A percentile compares a stretch with the other conserved stretches of the same genome.
These are phyloP conservation scores for Drosophila neonasuta DNA, from an alignment of 2,888 invertebrate genomes.

Conservation along the genomic window DNA sequence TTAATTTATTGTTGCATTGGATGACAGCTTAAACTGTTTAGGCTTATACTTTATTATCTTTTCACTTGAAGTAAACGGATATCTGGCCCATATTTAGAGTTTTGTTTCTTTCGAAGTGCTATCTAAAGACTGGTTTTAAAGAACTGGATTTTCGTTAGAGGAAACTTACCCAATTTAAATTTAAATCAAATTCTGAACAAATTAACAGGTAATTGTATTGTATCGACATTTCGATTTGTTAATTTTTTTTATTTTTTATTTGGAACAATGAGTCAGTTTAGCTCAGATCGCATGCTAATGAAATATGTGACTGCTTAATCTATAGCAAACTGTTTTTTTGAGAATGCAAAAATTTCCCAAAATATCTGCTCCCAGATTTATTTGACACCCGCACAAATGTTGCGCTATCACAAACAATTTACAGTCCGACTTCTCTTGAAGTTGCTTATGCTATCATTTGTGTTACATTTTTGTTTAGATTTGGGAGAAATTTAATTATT, in stretches of 20 bases:
- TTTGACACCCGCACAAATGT: background rate
- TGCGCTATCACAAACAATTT: background rate
- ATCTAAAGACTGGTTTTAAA: background rate
- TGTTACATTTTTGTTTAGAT: no score
- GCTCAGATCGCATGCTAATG: background rate
- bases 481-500: no score
- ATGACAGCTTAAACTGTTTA: background rate
- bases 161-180: conserved; percentile 24
- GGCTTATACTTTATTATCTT: no score
- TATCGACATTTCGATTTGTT: conserved; percentile 4
- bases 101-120: background rate
- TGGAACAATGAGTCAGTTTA: conserved; percentile 13
- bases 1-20: no score
- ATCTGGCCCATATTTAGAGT: conserved; percentile 13
- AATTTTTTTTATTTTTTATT: conserved; percentile 4
- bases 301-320: conserved; percentile 1
- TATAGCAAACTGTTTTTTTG: background rate
- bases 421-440: background rate
- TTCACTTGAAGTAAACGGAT: background rate
- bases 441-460: no score
- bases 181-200: conserved; percentile 3
- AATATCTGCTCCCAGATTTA: background rate
- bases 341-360: background rate
- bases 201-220: conserved; percentile 13
- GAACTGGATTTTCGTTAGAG: conserved; percentile 1